Conservation (phyloP, 2,797 vertebrate genomes). For the Hephaestus fuliginosus region DNA sequence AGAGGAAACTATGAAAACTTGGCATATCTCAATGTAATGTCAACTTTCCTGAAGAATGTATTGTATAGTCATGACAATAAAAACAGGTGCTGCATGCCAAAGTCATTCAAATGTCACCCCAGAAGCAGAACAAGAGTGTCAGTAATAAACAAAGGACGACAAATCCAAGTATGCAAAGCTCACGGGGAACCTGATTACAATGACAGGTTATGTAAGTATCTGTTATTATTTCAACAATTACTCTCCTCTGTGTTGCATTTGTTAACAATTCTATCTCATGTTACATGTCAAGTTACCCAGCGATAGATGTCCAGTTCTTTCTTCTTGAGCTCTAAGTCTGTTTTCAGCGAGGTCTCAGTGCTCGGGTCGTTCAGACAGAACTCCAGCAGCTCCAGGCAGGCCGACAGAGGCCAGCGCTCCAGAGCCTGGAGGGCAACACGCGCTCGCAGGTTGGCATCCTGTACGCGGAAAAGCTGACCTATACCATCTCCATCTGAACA, state of each 20-base stretch:
- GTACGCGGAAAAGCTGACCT: conserved; percentile 89
- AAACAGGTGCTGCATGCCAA: neutral
- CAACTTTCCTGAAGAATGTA: neutral
- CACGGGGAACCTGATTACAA: neutral
- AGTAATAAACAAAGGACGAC: too few species aligned
- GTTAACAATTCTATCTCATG: neutral
- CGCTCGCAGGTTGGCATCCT: conserved; percentile 88
- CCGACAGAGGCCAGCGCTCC: conserved; percentile 91
- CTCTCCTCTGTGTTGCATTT: neutral
- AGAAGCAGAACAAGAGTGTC: neutral
- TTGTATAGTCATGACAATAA: neutral
- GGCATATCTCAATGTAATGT: neutral
- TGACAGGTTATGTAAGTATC: neutral
- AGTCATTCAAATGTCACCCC: neutral
- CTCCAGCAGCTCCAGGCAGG: conserved; percentile 91
- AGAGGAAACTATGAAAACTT: neutral
- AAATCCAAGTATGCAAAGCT: too few species aligned
- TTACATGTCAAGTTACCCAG: conserved; percentile 83
- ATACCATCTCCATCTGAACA: conserved; percentile 83
- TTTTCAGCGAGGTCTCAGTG: conserved; percentile 80
- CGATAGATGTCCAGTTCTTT: conserved; percentile 91
- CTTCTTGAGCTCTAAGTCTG: conserved; percentile 85
- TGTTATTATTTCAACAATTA: neutral
- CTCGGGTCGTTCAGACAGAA: conserved; percentile 90
- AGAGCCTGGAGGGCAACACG: conserved; percentile 87